phyloP scores from a whole-genome alignment of 1,140 invertebrate genomes.

The Drosophila micromelanica region DNA sequence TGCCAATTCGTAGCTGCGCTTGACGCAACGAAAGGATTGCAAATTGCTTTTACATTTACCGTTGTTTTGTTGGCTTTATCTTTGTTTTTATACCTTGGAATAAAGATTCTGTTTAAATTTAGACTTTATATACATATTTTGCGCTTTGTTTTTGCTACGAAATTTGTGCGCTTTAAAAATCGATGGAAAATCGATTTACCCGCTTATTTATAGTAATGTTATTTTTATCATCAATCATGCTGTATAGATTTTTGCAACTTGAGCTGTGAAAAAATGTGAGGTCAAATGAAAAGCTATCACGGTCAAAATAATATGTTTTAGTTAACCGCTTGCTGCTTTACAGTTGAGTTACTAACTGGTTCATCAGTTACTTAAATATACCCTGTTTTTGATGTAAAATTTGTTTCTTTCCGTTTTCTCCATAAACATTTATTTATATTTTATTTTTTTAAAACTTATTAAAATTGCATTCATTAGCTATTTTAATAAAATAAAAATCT shows the following conservation, averaged over 20 bases:
- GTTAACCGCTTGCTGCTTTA: not conserved
- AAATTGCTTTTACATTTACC: slow-evolving; percentile 28
- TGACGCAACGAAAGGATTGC: slow-evolving; percentile 19
- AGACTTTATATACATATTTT: not conserved
- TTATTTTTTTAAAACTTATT: too few species aligned
- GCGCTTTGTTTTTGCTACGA: too few species aligned
- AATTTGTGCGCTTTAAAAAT: not conserved
- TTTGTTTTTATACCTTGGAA: not conserved
- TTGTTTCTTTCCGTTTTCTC: too few species aligned
- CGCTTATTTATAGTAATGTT: not conserved
- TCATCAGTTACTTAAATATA: not conserved
- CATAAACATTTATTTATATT: too few species aligned
- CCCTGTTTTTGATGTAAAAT: not conserved
- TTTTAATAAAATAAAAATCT: too few species aligned
- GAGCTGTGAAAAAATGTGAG: too few species aligned
- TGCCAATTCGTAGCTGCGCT: slow-evolving; percentile 40
- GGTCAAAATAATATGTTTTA: too few species aligned
- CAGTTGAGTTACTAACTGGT: not conserved
- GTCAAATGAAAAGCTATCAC: too few species aligned
- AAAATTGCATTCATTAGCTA: too few species aligned
- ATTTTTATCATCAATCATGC: too few species aligned
- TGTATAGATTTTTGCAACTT: too few species aligned
- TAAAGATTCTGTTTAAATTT: slow-evolving; percentile 1
- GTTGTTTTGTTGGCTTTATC: slow-evolving; percentile 1
- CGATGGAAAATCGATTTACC: not conserved